phyloP scores from a whole-genome alignment of 2,797 vertebrate species.

The Brotogeris chrysoptera region DNA sequence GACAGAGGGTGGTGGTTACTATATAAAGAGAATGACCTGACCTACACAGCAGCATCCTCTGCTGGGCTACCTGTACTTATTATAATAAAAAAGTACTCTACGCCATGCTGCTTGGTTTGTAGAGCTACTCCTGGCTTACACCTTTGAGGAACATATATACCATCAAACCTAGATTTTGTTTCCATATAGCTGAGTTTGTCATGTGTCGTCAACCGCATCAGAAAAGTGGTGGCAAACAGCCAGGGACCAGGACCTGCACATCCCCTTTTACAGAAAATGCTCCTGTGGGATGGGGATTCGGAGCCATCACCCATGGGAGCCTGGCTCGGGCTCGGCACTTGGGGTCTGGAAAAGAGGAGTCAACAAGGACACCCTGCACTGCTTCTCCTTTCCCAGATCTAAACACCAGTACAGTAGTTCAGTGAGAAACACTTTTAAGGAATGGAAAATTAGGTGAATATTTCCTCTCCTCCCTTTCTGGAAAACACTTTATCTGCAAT shows the following conservation, averaged over 20 bases:
- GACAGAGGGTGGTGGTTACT: neutral
- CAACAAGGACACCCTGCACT: neutral
- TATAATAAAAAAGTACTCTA: neutral
- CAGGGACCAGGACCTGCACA: constrained; percentile 86
- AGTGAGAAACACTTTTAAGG: neutral
- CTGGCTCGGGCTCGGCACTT: neutral
- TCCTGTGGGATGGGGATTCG: neutral
- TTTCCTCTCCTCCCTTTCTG: neutral
- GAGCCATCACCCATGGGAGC: neutral
- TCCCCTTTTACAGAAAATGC: constrained; percentile 85
- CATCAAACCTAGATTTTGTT: constrained; percentile 82
- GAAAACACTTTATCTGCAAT: neutral
- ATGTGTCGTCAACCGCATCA: constrained; percentile 99
- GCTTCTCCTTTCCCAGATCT: neutral
- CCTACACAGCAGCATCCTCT: neutral
- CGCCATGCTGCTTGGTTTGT: fast-evolving
- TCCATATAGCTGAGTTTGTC: constrained; percentile 93
- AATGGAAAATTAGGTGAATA: neutral
- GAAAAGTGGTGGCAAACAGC: constrained; percentile 99
- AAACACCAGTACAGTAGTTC: neutral
- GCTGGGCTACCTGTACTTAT: neutral
- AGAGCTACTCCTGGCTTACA: neutral
- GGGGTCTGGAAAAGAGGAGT: constrained; percentile 21
- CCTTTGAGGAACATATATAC: constrained; percentile 78
- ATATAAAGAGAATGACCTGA: neutral